Percentiles rank a stretch among this genome's conserved stretches.
These are phyloP conservation scores for Menidia menidia DNA, from an alignment of 2,797 vertebrate species.

Conservation along the genomic window DNA sequence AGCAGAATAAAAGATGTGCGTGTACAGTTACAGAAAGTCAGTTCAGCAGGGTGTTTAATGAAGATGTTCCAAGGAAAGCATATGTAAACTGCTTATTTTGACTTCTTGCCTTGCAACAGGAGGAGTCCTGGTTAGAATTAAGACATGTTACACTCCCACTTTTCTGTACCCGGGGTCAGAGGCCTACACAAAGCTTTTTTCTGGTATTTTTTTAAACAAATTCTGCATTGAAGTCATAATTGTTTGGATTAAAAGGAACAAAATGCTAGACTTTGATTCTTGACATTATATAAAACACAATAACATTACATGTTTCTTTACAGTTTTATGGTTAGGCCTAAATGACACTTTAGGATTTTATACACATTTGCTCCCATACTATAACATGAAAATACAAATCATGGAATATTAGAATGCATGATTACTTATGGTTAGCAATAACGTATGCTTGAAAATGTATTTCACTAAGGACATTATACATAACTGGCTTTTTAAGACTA, in stretches of 20 bases:
- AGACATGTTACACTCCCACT: too few species aligned
- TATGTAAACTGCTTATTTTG: neutral
- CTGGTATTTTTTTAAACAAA: too few species aligned
- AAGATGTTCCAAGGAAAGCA: neutral
- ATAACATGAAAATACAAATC: neutral
- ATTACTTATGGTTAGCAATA: neutral
- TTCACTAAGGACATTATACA: neutral
- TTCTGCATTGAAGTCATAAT: too few species aligned
- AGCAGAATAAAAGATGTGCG: slow-evolving; percentile 21
- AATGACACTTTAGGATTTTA: neutral
- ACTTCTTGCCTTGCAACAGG: neutral
- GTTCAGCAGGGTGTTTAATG: slow-evolving; percentile 24
- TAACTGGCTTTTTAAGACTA: neutral
- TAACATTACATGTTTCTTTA: neutral
- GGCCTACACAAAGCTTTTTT: too few species aligned
- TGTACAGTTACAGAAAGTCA: slow-evolving; percentile 16
- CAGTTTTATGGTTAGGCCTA: neutral
- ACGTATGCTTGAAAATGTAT: neutral
- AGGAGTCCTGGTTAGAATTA: too few species aligned
- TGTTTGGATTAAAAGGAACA: too few species aligned
- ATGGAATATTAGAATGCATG: neutral
- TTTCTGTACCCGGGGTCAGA: too few species aligned
- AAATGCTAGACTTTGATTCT: too few species aligned
- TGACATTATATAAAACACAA: too few species aligned
- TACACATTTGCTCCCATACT: neutral